A percentile compares a stretch with the other conserved stretches of the same genome.
These are phyloP conservation scores for Drosophila hamatofila DNA, from an alignment of 2,888 invertebrate species.

Conservation along the genomic window DNA sequence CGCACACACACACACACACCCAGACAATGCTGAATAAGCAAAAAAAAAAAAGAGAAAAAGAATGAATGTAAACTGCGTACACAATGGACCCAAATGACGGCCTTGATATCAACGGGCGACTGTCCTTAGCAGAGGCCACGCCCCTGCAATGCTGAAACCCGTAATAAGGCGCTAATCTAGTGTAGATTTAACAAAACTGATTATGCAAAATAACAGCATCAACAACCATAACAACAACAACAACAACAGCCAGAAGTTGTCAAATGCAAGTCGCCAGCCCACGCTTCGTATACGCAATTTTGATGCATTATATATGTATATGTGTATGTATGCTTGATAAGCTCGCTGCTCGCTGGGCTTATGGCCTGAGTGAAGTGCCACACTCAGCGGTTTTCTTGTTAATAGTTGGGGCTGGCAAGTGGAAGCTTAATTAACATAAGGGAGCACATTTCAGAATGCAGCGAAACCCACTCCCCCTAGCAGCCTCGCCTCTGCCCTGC, in stretches of 20 bases:
- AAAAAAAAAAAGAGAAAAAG: conserved; percentile 17
- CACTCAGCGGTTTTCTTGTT: conserved; percentile 71
- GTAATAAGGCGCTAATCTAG: conserved; percentile 68
- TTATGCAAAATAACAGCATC: conserved; percentile 42
- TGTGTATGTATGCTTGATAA: conserved; percentile 14
- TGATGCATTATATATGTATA: conserved; percentile 2
- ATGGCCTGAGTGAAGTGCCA: conserved; percentile 48
- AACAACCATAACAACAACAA: conserved; percentile 8
- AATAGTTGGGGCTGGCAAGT: conserved; percentile 73
- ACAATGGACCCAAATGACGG: conserved; percentile 58
- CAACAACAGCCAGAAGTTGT: conserved; percentile 19
- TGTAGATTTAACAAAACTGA: conserved; percentile 65
- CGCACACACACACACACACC: conserved; percentile 15
- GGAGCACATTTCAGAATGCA: conserved; percentile 54
- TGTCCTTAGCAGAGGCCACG: conserved; percentile 43
- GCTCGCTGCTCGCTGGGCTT: conserved; percentile 31
- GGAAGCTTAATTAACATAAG: conserved; percentile 77
- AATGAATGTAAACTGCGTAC: conserved; percentile 38
- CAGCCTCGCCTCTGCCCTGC: neutral
- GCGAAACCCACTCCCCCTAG: neutral
- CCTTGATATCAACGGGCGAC: conserved; percentile 57
- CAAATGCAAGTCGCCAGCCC: conserved; percentile 39
- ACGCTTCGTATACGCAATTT: conserved; percentile 52
- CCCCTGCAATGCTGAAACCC: conserved; percentile 45
- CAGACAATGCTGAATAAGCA: conserved; percentile 6